phyloP scores from a whole-genome alignment of 2,113 vertebrate genomes.

The Echinops telfairi region DNA sequence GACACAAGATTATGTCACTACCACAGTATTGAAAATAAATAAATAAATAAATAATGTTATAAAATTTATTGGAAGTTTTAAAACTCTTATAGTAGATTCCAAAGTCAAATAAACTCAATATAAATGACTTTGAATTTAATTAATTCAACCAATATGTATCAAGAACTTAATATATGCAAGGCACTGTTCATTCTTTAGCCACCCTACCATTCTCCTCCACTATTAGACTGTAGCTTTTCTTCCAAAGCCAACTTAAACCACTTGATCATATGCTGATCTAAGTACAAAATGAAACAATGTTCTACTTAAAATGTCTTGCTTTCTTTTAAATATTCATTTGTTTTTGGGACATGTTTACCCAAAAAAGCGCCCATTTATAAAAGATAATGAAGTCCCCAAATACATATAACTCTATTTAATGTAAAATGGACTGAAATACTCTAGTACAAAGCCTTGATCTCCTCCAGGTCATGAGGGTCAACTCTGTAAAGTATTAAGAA shows the following conservation, averaged over 20 bases:
- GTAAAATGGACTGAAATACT: slow-evolving; percentile 64
- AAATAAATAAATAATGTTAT: too few species aligned
- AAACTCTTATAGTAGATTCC: slow-evolving; percentile 33
- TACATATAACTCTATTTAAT: slow-evolving; percentile 60
- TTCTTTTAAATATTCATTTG: slow-evolving; percentile 66
- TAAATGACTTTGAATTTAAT: slow-evolving; percentile 58
- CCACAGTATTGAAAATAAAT: too few species aligned
- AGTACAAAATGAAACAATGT: slow-evolving; percentile 73
- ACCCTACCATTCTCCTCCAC: slow-evolving; percentile 24
- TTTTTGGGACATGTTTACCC: slow-evolving; percentile 68
- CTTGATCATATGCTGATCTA: slow-evolving; percentile 64
- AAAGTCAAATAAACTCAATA: slow-evolving; percentile 60
- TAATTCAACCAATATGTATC: slow-evolving; percentile 57
- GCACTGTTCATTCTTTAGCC: slow-evolving; percentile 57
- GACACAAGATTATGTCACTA: too few species aligned
- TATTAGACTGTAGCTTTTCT: slow-evolving; percentile 66
- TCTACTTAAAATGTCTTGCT: slow-evolving; percentile 55
- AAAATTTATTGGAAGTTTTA: slow-evolving; percentile 42
- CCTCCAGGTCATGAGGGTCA: not conserved
- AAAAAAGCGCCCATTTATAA: slow-evolving; percentile 52
- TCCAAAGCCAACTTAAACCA: slow-evolving; percentile 67
- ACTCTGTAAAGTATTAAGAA: not conserved
- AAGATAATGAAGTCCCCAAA: not conserved
- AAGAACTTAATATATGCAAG: slow-evolving; percentile 42
- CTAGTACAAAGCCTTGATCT: not conserved